Base-by-base conservation (phyloP, 1,140 invertebrate species). In the Luehdorfia chinensis region DNA sequence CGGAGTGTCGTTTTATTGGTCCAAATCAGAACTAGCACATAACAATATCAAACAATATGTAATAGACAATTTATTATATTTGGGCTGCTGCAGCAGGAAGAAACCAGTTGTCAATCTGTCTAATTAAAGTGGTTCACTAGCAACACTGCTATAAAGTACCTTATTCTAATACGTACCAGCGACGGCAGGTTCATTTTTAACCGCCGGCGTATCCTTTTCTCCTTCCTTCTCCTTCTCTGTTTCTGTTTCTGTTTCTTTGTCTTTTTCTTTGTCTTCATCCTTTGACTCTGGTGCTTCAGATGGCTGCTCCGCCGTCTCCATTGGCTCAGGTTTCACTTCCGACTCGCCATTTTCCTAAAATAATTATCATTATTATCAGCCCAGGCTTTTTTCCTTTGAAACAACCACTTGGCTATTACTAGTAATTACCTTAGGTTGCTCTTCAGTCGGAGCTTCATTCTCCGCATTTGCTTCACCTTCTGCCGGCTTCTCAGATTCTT, bases 331-430 rank as follows among this genome's bases (percentile, higher is more conserved):
- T 27, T 72, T 70, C 21, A 58, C 50, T 46, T 63, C 41, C 1
- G 15, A 61, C 0, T 69, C 75, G 7, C 72, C 71, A 23, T 77
- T 77, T 31, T 77, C 71, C 71, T 77, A 39, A 6, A 30, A 50
- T 2, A 21, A 30, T 21, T 21, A 7, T 21, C 19, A 21, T 21
- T 21, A 21, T 21, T 7, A 3, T 21, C 19, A 21, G 19, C 7
- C 19, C 7, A 4, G 19, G 3, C 19, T 7, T 21, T 21, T 21
- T 21, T n/a, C n/a, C n/a, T n/a, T n/a, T n/a, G n/a, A n/a, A n/a
- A n/a, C n/a, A n/a, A n/a, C n/a, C n/a, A n/a, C n/a, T 21, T 21
- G 2, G 2, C 19, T 2, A 21, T 21, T 21, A 21, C 6, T 3
- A 21, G 6, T 21, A 36, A 19, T 15, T 19, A 59, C 57, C 45